phyloP scores from a whole-genome alignment of 1,140 invertebrate genomes.

The Aethina tumida region DNA sequence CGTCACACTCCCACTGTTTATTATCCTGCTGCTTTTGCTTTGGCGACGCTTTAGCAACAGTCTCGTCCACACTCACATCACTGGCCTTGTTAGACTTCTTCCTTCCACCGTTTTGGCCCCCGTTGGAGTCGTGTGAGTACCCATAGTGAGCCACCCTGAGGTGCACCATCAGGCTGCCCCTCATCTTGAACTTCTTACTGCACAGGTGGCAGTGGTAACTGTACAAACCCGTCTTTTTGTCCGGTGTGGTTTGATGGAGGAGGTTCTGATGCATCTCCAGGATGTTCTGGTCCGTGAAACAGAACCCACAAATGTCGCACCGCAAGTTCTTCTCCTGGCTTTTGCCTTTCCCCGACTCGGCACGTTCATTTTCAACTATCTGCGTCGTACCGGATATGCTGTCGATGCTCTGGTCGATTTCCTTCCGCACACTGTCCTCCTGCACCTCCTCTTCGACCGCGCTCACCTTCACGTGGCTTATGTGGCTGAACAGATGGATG shows the following conservation, averaged over 20 bases:
- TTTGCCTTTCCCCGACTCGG: constrained; percentile 15
- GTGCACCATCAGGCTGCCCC: constrained; percentile 71
- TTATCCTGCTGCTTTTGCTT: constrained; percentile 19
- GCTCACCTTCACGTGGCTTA: constrained; percentile 23
- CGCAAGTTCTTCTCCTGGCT: constrained; percentile 33
- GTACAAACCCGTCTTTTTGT: constrained; percentile 38
- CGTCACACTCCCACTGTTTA: constrained; percentile 66
- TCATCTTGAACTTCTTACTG: constrained; percentile 68
- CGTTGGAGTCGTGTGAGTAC: constrained; percentile 17
- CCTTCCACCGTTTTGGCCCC: background rate
- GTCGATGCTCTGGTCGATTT: constrained; percentile 20
- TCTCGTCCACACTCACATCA: background rate
- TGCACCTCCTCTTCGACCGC: background rate
- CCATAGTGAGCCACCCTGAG: constrained; percentile 65
- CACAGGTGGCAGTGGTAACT: constrained; percentile 68
- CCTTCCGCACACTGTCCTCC: constrained; percentile 33
- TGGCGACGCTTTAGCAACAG: constrained; percentile 4
- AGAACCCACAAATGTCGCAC: constrained; percentile 62
- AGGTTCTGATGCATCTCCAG: constrained; percentile 63
- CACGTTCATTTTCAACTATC: constrained; percentile 3
- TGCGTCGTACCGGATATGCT: constrained; percentile 9
- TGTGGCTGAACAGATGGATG: constrained; percentile 69
- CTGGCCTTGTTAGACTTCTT: background rate
- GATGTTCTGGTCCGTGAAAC: constrained; percentile 58
- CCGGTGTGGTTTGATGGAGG: constrained; percentile 54